A percentile compares a stretch with the other conserved stretches of the same genome.
phyloP scores from a whole-genome alignment of 2,797 vertebrate species.

The Muscicapa comitata region DNA sequence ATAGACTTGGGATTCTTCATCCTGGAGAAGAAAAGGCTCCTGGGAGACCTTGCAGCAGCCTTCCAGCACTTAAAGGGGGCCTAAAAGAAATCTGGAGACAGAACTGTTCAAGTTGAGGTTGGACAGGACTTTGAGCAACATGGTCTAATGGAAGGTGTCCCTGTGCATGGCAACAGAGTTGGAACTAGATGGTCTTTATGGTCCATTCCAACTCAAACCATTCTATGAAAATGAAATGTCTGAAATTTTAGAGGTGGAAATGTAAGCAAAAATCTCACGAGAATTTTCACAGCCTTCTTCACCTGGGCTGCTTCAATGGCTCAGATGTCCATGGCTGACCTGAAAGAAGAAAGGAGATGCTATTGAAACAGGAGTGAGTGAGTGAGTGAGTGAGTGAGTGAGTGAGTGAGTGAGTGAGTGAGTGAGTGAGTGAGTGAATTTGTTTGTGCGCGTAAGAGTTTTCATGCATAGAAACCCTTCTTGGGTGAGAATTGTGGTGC shows the following conservation, averaged over 20 bases:
- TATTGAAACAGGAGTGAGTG: background rate
- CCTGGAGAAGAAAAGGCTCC: background rate
- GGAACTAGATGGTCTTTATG: background rate
- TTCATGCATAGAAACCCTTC: background rate
- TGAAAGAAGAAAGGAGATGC: background rate
- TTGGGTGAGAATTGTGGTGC: background rate
- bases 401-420: background rate
- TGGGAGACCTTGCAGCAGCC: background rate
- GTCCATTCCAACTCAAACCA: background rate
- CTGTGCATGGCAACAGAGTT: background rate
- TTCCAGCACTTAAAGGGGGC: background rate
- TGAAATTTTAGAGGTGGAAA: background rate
- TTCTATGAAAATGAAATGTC: background rate
- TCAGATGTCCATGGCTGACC: background rate
- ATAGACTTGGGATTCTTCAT: background rate
- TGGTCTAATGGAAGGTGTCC: background rate
- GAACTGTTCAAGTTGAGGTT: background rate
- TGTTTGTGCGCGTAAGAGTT: background rate
- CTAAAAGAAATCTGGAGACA: background rate
- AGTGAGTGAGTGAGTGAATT: no score
- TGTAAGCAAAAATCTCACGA: background rate
- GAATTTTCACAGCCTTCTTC: background rate
- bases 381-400: background rate
- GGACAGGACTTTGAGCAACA: background rate
- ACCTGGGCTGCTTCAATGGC: background rate